Percentiles rank a stretch among this genome's conserved stretches.
Evolutionary conservation across 2,888 invertebrate genomes (phyloP).

Genomic region (Morpho achilles): DNA sequence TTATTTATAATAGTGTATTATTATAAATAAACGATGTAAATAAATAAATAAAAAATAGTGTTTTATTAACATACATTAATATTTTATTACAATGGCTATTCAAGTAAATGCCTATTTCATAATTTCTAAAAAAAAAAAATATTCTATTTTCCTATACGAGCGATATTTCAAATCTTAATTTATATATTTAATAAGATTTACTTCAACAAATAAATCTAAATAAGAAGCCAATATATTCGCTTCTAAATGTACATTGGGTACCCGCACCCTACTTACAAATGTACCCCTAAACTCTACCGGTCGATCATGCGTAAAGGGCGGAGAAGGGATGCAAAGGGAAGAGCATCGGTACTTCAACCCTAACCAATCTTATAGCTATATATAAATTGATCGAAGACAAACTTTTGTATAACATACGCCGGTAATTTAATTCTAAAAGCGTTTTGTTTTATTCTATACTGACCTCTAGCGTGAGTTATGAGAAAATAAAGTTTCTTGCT

Average conservation of each 20-base stretch:
- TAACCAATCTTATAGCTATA: slow-evolving; percentile 43
- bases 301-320: slow-evolving; percentile 79
- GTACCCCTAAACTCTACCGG: slow-evolving; percentile 76
- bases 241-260: slow-evolving; percentile 11
- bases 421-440: slow-evolving; percentile 16
- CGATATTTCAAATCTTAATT: neutral
- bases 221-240: neutral
- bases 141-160: too few relatives aligned
- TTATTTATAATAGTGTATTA: too few relatives aligned
- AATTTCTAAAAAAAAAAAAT: too few relatives aligned
- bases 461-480: slow-evolving; percentile 75
- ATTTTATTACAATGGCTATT: too few relatives aligned
- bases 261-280: slow-evolving; percentile 61
- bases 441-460: slow-evolving; percentile 47
- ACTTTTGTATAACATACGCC: slow-evolving; percentile 20
- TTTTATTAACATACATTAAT: too few relatives aligned
- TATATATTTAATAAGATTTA: neutral
- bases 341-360: slow-evolving; percentile 73
- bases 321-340: slow-evolving; percentile 77
- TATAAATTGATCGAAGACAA: slow-evolving; percentile 26
- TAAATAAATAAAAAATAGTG: too few relatives aligned
- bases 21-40: too few relatives aligned
- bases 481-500: slow-evolving; percentile 73
- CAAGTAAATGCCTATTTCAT: too few relatives aligned
- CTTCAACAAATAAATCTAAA: too few relatives aligned